Base-by-base conservation (phyloP, 2,113 vertebrate genomes). In the Xiphorhynchus elegans region DNA sequence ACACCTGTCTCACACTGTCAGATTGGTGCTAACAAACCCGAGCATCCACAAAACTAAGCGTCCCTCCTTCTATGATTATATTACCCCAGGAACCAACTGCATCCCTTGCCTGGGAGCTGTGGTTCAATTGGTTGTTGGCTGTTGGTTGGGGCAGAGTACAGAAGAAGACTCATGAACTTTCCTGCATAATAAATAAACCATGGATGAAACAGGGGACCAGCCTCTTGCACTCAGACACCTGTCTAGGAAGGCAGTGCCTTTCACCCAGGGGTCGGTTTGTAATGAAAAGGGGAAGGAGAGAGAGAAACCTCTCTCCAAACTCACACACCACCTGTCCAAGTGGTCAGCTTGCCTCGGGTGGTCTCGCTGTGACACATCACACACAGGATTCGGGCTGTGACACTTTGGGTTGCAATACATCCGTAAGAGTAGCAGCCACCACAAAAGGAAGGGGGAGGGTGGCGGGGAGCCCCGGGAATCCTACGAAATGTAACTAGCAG, bases 271-370 rank as follows among this genome's bases (percentile, higher is more conserved):
- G 5, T 24, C 56, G 53, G 49, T 46, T 33, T 60, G n/a, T 24
- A 46, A 52, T 0, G 8, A 75, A 58, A 81, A 49, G 9, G 25
- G 21, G 11, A 72, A 69, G 28, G 81, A 42, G 47, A 84, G 12
- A 74, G 42, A 59, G 33, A 89, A 93, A 33, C 2, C 39, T 24
- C 62, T 28, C 53, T 58, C 42, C 0, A 1, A 72, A n/a, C 1
- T 2, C 4, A 13, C 35, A 28, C 59, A n/a, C 3, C 79, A 92
- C 84, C 77, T 79, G 89, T 50, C 66, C 78, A n/a, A 94, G 74
- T 0, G 15, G 69, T 37, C 91, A 76, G 40, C n/a, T 49, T 68
- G 56, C 74, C 58, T 66, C 44, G 0, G 0, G 79, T 8, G 0
- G 25, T 76, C 67, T 63, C 3, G 0, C 40, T 73, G 47, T 52